Conservation (phyloP, 2,113 vertebrate genomes). For the Barnardius zonarius region DNA sequence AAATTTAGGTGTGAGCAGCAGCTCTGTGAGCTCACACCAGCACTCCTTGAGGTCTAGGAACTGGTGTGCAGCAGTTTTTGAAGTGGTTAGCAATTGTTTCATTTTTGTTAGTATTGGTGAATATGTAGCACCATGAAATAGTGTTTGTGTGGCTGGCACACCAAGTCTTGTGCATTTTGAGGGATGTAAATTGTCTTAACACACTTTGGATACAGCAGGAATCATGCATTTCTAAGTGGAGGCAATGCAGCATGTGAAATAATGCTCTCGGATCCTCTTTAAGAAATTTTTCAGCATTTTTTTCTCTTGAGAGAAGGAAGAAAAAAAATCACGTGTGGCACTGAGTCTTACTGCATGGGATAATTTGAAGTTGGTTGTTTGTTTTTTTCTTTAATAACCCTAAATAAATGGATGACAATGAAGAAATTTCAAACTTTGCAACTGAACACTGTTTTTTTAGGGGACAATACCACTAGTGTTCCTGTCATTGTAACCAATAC, state of each 20-base stretch:
- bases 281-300: not conserved
- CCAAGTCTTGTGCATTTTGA: not conserved
- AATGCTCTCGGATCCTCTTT: not conserved
- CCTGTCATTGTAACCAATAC: not conserved
- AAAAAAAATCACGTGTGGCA: fast-evolving
- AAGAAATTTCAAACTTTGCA: not conserved
- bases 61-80: not conserved
- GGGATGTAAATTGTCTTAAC: not conserved
- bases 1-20: not conserved
- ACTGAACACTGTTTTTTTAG: not conserved
- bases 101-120: not conserved
- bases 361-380: not conserved
- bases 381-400: not conserved
- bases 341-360: not conserved
- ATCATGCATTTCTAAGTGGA: not conserved
- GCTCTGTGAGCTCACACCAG: not conserved
- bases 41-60: fast-evolving
- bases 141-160: not conserved
- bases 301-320: not conserved
- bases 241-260: not conserved
- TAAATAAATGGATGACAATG: not conserved
- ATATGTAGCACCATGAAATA: not conserved
- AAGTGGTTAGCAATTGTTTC: not conserved
- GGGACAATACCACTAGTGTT: not conserved
- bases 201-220: not conserved